A percentile compares a stretch with the other conserved stretches of the same genome.
phyloP scores from a whole-genome alignment of 2,113 vertebrate species.

The Anarhynchus alexandrinus region DNA sequence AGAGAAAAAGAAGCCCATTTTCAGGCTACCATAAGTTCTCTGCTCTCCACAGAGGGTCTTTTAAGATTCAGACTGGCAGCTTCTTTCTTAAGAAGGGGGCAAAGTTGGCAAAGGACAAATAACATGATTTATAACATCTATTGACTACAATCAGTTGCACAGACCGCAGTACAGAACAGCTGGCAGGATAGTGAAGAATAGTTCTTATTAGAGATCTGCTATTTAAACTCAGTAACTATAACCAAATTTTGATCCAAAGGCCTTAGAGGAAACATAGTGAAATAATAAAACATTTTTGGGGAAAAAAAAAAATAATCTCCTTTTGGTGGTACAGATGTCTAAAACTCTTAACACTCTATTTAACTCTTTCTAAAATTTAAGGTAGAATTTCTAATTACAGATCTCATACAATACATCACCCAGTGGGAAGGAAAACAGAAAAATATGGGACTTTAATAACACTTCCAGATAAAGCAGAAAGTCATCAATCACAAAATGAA shows the following conservation, averaged over 20 bases:
- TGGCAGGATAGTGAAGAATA: background rate
- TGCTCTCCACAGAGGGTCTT: background rate
- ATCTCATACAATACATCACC: background rate
- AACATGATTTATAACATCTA: slow-evolving; percentile 20
- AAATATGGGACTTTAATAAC: background rate
- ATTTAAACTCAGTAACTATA: background rate
- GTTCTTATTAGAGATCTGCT: background rate
- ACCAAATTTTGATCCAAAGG: background rate
- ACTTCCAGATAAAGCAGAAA: background rate
- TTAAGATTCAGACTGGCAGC: slow-evolving; percentile 6
- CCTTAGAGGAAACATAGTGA: background rate
- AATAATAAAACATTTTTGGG: background rate
- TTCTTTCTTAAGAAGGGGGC: background rate
- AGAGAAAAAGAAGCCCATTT: background rate
- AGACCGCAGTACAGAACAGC: background rate
- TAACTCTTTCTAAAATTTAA: background rate
- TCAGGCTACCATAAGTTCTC: background rate
- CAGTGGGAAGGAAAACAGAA: background rate
- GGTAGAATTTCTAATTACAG: background rate
- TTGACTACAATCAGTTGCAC: background rate
- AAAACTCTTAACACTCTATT: background rate
- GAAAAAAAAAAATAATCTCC: background rate
- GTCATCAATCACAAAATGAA: background rate
- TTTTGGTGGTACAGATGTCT: background rate
- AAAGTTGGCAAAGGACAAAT: slow-evolving; percentile 20